Evolutionary conservation across 2,888 invertebrate species (phyloP).

Genomic region (Eristalinus sepulchralis): DNA sequence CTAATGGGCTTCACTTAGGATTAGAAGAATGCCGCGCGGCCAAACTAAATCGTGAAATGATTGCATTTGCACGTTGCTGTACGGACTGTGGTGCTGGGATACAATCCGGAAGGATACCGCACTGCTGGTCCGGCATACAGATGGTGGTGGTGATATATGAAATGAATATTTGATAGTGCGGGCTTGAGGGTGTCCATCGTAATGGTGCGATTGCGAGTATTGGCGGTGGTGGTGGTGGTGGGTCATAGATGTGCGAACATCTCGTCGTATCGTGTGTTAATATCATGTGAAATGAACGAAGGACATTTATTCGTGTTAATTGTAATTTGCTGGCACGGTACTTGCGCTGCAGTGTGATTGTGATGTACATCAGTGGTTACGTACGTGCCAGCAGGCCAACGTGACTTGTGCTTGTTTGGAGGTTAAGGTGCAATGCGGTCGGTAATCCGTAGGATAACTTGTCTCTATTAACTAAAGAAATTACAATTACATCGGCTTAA

Average conservation of each 20-base stretch:
- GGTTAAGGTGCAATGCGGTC: no score
- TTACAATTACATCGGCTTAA: no score
- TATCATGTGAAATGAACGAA: conserved; percentile 29
- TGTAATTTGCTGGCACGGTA: conserved; percentile 21
- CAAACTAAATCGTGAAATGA: conserved; percentile 74
- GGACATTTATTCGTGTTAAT: conserved; percentile 39
- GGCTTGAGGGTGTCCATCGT: not conserved
- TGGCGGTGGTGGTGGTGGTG: not conserved
- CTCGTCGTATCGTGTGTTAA: conserved; percentile 25
- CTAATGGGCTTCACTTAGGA: conserved; percentile 81
- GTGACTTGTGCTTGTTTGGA: no score
- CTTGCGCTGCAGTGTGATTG: conserved; percentile 29
- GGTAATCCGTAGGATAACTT: no score
- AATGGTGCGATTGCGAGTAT: not conserved
- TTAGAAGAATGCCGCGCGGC: conserved; percentile 72
- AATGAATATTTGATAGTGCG: conserved; percentile 48
- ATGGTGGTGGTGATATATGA: conserved; percentile 48
- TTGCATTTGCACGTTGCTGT: conserved; percentile 74
- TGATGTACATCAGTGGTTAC: conserved; percentile 1
- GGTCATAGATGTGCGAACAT: conserved; percentile 36
- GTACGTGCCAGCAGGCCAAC: no score
- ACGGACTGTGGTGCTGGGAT: conserved; percentile 36
- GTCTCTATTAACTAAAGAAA: no score
- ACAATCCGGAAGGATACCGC: conserved; percentile 27
- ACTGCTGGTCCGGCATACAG: not conserved